Evolutionary conservation across 2,888 invertebrate genomes (phyloP).

Genomic region (Azorinus chamasolen): DNA sequence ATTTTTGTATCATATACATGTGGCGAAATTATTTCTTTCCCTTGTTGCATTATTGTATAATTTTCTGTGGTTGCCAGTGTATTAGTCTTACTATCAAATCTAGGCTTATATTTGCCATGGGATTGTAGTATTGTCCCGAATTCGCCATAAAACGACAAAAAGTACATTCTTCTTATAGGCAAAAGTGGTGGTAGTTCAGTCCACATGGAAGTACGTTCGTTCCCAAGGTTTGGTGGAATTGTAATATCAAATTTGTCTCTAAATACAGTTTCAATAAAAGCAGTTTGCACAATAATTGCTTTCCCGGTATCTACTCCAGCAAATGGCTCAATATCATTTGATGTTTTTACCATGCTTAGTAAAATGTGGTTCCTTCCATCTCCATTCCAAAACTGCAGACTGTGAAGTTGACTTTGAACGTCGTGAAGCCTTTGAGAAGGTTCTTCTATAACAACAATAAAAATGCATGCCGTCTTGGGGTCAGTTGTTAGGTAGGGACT

Average conservation of each 20-base stretch:
- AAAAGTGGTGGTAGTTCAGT: constrained; percentile 94
- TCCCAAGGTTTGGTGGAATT: constrained; percentile 94
- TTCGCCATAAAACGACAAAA: constrained; percentile 93
- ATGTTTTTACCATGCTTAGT: constrained; percentile 90
- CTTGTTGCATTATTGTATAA: too few relatives aligned
- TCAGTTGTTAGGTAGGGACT: constrained; percentile 95
- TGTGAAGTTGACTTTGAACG: constrained; percentile 76
- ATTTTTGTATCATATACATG: too few relatives aligned
- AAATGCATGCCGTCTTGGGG: constrained; percentile 95
- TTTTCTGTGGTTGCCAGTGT: constrained; percentile 9
- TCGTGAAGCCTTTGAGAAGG: too few relatives aligned
- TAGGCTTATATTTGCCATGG: too few relatives aligned
- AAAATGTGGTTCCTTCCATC: constrained; percentile 97
- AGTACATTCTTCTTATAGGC: constrained; percentile 94
- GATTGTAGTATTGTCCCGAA: too few relatives aligned
- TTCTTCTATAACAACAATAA: constrained; percentile 92
- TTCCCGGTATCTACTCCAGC: constrained; percentile 92
- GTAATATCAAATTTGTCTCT: constrained; percentile 94
- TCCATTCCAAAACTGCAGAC: constrained; percentile 96
- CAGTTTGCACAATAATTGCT: constrained; percentile 95
- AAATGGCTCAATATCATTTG: constrained; percentile 87
- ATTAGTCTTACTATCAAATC: constrained; percentile 66
- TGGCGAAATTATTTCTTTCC: too few relatives aligned
- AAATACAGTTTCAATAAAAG: constrained; percentile 89
- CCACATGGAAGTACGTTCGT: constrained; percentile 96